Base-by-base conservation (phyloP, 2,113 vertebrate species). In the Spilogale gracilis region DNA sequence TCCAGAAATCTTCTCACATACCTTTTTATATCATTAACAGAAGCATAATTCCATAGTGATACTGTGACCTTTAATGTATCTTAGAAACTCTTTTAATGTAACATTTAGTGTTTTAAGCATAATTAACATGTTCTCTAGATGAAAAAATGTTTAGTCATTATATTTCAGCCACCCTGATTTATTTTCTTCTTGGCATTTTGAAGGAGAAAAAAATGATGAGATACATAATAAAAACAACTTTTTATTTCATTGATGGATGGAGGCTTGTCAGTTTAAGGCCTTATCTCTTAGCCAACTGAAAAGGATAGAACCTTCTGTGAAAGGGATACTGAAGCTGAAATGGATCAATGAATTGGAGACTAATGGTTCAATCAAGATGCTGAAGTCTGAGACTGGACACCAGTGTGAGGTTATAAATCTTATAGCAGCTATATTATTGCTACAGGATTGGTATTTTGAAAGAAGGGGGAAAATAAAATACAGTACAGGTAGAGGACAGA, bases 21-120 rank as follows among this genome's bases (percentile, higher is more conserved):
- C 12, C 16, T 91, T 85, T 84, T 89, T 82, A 38, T 74, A 52
- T 83, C 21, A 63, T 60, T 95, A 94, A n/a, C 6, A 85, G 54
- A 94, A 61, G 16, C 20, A 78, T 82, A 76, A 93, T 95, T 93
- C 30, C 30, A 16, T 80, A 88, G 63, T 76, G 69, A n/a, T 87
- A 93, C 73, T 97, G 96, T 97, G 38, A 95, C 58, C 17, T 91
- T 93, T 76, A 91, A 38, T 8, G n/a, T 91, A 32, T 92, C 27
- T 87, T 93, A 21, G 87, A 73, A 92, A 60, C 7, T 20, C 43
- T 80, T 83, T 91, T 56, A 58, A 94, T 48, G 58, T 65, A 78
- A 91, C 48, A 7, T 89, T 85, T 10, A 48, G 8, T 89, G 25
- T 89, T 96, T 96, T 48, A 85, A 91, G 60, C 48, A 91, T 67